Conservation (phyloP, 1,140 invertebrate species). For the Yoshiicerus persimilis region DNA sequence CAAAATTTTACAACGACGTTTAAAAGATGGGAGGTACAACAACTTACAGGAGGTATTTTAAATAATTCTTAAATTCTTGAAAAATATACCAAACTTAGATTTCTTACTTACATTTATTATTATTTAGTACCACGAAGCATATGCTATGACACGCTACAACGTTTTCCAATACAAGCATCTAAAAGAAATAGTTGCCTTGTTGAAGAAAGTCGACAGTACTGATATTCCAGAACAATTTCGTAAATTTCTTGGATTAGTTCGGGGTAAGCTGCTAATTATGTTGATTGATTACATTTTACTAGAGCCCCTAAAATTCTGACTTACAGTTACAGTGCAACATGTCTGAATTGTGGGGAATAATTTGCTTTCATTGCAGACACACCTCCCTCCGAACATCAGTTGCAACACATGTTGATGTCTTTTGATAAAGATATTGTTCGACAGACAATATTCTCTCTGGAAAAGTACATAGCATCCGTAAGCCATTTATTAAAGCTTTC, state of each 20-base stretch:
- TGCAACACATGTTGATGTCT: constrained; percentile 34
- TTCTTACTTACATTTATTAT: background rate
- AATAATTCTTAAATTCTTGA: background rate
- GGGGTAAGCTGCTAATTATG: background rate
- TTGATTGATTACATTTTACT: background rate
- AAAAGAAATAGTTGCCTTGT: constrained; percentile 32
- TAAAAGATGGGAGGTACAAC: constrained; percentile 25
- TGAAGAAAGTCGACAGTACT: constrained; percentile 22
- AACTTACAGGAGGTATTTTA: constrained; percentile 36
- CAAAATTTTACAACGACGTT: constrained; percentile 36
- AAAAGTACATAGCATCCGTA: constrained; percentile 21
- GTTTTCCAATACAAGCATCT: constrained; percentile 45
- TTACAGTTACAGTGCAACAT: too few relatives aligned
- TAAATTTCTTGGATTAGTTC: constrained; percentile 4
- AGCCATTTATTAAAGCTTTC: background rate
- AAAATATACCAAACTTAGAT: too few relatives aligned
- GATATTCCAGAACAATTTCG: background rate
- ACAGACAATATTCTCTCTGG: constrained; percentile 26
- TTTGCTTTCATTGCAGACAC: background rate
- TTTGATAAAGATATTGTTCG: constrained; percentile 37
- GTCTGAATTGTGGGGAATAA: too few relatives aligned
- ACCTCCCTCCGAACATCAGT: constrained; percentile 32
- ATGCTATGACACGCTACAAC: constrained; percentile 48
- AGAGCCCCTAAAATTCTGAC: too few relatives aligned
- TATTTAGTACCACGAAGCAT: constrained; percentile 45